These are phyloP conservation scores for Equus quagga DNA, from an alignment of 2,113 vertebrate species.

Conservation along the genomic window DNA sequence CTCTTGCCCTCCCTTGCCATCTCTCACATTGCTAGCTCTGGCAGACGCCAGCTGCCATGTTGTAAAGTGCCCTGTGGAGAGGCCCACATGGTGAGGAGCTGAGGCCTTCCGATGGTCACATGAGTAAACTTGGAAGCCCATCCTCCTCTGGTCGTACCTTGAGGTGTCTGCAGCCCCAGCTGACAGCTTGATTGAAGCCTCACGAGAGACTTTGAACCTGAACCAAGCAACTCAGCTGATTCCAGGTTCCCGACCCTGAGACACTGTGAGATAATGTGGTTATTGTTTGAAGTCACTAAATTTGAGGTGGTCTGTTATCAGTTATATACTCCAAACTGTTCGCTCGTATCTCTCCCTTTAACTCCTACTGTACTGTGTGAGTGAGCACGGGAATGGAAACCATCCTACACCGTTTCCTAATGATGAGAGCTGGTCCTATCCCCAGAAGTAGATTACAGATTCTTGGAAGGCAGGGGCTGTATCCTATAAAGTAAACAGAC, in stretches of 20 bases:
- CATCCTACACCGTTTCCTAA: not conserved
- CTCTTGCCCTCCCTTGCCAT: not conserved
- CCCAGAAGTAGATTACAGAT: not conserved
- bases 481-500: not conserved
- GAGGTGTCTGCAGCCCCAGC: not conserved
- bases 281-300: not conserved
- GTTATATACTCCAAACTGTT: not conserved
- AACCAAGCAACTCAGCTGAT: not conserved
- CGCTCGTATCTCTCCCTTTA: not conserved
- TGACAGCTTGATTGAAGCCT: not conserved
- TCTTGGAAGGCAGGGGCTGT: not conserved
- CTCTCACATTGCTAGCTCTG: not conserved
- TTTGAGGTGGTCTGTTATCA: too few relatives aligned
- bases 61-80: not conserved
- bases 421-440: not conserved
- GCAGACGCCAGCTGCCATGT: not conserved
- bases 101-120: rapidly evolving
- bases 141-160: too few relatives aligned
- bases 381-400: not conserved
- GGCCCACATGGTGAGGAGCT: rapidly evolving
- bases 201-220: not conserved
- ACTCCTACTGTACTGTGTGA: not conserved
- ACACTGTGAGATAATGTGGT: not conserved
- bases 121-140: rapidly evolving
- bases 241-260: not conserved